Conservation (phyloP, 35 echinoderm and acorn worm genomes). For the Lytechinus pictus region DNA sequence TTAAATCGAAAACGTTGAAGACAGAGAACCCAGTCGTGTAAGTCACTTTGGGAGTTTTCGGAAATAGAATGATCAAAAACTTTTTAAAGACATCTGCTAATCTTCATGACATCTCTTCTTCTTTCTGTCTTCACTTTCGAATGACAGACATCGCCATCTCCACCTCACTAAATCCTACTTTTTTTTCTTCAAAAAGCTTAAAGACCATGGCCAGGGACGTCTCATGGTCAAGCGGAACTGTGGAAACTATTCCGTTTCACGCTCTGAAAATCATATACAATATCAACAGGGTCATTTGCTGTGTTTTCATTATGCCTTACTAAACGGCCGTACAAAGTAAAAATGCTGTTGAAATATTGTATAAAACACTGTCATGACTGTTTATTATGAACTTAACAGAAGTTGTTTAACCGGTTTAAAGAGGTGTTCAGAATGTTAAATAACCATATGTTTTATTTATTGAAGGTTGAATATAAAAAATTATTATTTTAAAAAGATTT, state of each 20-base stretch:
- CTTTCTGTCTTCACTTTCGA: not conserved
- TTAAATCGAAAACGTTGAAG: not conserved
- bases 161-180: not conserved
- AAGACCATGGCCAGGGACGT: not conserved
- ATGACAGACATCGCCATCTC: not conserved
- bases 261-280: slow-evolving; percentile 3
- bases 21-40: not conserved
- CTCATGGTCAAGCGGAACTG: slow-evolving; percentile 16
- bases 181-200: not conserved
- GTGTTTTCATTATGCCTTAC: not conserved
- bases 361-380: too few relatives aligned
- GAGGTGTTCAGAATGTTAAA: too few relatives aligned
- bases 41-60: not conserved
- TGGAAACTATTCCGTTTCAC: not conserved
- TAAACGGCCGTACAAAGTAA: not conserved
- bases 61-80: not conserved
- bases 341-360: too few relatives aligned
- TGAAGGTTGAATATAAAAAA: too few relatives aligned
- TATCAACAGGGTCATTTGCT: not conserved
- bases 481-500: too few relatives aligned
- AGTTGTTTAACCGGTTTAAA: too few relatives aligned
- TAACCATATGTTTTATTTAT: too few relatives aligned
- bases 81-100: not conserved
- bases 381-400: too few relatives aligned
- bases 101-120: not conserved